Base-by-base conservation (phyloP, 30 jellyfish, hydroid and myxozoan genomes). In the Clytia hemisphaerica region DNA sequence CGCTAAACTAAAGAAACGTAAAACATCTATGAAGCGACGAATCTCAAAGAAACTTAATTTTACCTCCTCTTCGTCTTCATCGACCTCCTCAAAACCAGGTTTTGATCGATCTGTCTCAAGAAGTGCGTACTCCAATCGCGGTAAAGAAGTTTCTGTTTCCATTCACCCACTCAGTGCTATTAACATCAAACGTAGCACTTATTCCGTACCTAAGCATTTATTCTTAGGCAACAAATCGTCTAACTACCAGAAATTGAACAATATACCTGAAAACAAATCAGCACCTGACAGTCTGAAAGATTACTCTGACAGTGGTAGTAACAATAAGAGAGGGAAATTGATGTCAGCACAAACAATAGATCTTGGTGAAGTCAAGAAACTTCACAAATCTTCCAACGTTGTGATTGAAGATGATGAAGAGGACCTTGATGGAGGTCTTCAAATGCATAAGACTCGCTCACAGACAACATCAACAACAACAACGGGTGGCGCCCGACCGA, bases 401-500 rank as follows among this genome's bases (percentile, higher is more conserved):
- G 35, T 57, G 14, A 57, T 14, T 0, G 70, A 57, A 31, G 70
- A 57, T n/a, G 50, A 57, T 45, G 70, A n/a, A 57, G 70, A 57
- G 35, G 70, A 51, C 28, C 15, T 2, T 26, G 4, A 4, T n/a
- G 24, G 24, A 46, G 6, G 3, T 30, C 60, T n/a, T n/a, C n/a
- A n/a, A n/a, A n/a, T n/a, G n/a, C n/a, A n/a, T n/a, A n/a, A n/a
- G n/a, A n/a, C n/a, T n/a, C n/a, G n/a, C n/a, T n/a, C n/a, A n/a
- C n/a, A n/a, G n/a, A n/a, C n/a, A n/a, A n/a, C n/a, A n/a, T n/a
- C 54, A 21, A 0, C 54, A 42, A 42, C 54, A 42, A n/a, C n/a
- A n/a, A n/a, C n/a, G n/a, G n/a, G n/a, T 19, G 6, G 22, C 21
- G 5, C 22, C n/a, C 67, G 19, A 12, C 4, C 76, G 21, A 29